Conservation (phyloP, 2,113 vertebrate species). For the Phoxinus phoxinus region DNA sequence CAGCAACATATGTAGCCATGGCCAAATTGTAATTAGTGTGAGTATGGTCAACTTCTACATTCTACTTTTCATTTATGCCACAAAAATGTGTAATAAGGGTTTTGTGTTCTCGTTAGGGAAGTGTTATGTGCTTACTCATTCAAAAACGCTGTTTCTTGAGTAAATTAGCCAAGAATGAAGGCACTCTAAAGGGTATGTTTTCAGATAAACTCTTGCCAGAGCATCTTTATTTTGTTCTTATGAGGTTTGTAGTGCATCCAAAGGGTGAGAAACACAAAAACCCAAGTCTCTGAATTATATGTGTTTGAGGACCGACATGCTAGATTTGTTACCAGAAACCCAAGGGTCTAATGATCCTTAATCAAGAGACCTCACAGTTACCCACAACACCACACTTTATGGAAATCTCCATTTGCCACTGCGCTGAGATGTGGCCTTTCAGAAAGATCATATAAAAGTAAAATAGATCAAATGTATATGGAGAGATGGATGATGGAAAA, state of each 20-base stretch:
- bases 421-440: conserved; percentile 11
- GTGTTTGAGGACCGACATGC: not conserved
- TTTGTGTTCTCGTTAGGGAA: not conserved
- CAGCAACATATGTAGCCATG: not conserved
- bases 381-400: conserved; percentile 22
- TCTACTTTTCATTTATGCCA: not conserved
- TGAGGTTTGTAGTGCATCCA: not conserved
- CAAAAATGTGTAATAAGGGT: not conserved
- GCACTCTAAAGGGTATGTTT: not conserved
- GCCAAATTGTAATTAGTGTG: not conserved
- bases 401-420: conserved; percentile 9
- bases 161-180: not conserved
- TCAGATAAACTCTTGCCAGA: conserved; percentile 9
- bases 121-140: not conserved
- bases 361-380: conserved; percentile 11
- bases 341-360: conserved; percentile 3
- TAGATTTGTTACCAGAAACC: conserved; percentile 12
- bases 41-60: not conserved
- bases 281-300: not conserved
- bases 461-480: conserved; percentile 16
- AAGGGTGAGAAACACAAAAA: not conserved
- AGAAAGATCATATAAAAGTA: conserved; percentile 22
- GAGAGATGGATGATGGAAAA: conserved; percentile 26
- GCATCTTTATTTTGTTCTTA: not conserved
- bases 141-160: not conserved